These are phyloP conservation scores for Temnothorax curvispinosus DNA, from an alignment of 1,140 invertebrate species.

Conservation along the genomic window DNA sequence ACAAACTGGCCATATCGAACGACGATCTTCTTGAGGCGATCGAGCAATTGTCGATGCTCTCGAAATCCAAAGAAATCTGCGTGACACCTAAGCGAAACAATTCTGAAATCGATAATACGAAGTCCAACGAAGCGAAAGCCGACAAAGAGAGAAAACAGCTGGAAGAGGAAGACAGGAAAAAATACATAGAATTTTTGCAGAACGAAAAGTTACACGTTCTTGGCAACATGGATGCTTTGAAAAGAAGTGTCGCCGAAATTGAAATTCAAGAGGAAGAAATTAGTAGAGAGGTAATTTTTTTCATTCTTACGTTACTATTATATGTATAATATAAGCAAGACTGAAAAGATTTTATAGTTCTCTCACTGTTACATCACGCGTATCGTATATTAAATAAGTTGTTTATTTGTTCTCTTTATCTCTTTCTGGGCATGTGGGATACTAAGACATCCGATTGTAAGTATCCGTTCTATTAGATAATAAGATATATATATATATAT, in stretches of 20 bases:
- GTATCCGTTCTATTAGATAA: slow-evolving; percentile 39
- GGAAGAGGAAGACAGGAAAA: slow-evolving; percentile 80
- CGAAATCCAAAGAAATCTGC: slow-evolving; percentile 79
- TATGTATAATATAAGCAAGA: background rate
- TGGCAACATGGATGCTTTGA: slow-evolving; percentile 86
- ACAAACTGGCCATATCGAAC: slow-evolving; percentile 85
- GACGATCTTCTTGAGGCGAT: slow-evolving; percentile 85
- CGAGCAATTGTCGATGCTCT: slow-evolving; percentile 83
- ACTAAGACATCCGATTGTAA: slow-evolving; percentile 46
- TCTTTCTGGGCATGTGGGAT: slow-evolving; percentile 38
- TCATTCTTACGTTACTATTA: background rate
- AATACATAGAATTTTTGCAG: slow-evolving; percentile 83
- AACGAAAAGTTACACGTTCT: slow-evolving; percentile 84
- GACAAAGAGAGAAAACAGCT: slow-evolving; percentile 78
- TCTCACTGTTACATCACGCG: background rate
- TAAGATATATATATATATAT: background rate
- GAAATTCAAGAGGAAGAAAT: slow-evolving; percentile 94
- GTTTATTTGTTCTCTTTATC: slow-evolving; percentile 33
- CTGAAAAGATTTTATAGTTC: background rate
- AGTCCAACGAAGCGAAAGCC: slow-evolving; percentile 86
- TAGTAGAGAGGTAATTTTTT: slow-evolving; percentile 89
- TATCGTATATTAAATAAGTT: slow-evolving; percentile 38
- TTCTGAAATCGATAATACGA: slow-evolving; percentile 83
- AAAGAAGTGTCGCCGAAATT: slow-evolving; percentile 92
- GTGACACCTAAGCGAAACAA: slow-evolving; percentile 83